Evolutionary conservation across 2,888 invertebrate species (phyloP).

Genomic region (Lithosia quadra): DNA sequence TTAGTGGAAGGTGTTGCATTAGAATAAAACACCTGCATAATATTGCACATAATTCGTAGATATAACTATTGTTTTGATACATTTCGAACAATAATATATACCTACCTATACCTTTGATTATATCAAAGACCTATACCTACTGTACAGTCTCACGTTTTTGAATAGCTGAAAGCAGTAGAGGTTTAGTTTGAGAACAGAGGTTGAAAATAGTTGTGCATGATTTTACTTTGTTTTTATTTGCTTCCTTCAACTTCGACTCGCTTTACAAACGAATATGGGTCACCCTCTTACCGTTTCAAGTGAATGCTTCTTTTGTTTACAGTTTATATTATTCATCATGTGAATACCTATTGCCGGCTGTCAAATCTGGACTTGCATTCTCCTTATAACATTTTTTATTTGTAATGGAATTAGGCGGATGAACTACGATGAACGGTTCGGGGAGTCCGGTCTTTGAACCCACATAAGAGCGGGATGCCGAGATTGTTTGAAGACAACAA

Average conservation of each 20-base stretch:
- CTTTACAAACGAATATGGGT: conserved; percentile 31
- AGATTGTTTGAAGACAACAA: conserved; percentile 71
- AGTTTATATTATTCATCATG: conserved; percentile 35
- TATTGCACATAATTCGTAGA: background rate
- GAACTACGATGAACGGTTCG: conserved; percentile 65
- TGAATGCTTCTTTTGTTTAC: conserved; percentile 58
- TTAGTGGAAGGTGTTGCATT: conserved; percentile 17
- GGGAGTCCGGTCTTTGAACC: conserved; percentile 77
- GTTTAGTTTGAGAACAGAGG: too few species aligned
- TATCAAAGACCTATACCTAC: too few species aligned
- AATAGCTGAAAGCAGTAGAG: background rate
- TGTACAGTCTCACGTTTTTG: conserved; percentile 9
- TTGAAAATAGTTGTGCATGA: background rate
- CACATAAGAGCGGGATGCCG: conserved; percentile 62
- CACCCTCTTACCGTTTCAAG: conserved; percentile 60
- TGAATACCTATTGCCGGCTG: conserved; percentile 6
- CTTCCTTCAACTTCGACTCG: conserved; percentile 28
- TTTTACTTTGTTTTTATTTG: conserved; percentile 8
- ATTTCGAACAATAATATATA: background rate
- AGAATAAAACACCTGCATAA: conserved; percentile 18
- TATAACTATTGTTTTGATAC: conserved; percentile 10
- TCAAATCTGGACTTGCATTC: conserved; percentile 20
- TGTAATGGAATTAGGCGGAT: conserved; percentile 58
- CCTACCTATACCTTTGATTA: too few species aligned
- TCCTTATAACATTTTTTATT: conserved; percentile 32